A percentile compares a stretch with the other conserved stretches of the same genome.
Evolutionary conservation across 2,113 vertebrate genomes (phyloP).

Genomic region (Phycodurus eques): DNA sequence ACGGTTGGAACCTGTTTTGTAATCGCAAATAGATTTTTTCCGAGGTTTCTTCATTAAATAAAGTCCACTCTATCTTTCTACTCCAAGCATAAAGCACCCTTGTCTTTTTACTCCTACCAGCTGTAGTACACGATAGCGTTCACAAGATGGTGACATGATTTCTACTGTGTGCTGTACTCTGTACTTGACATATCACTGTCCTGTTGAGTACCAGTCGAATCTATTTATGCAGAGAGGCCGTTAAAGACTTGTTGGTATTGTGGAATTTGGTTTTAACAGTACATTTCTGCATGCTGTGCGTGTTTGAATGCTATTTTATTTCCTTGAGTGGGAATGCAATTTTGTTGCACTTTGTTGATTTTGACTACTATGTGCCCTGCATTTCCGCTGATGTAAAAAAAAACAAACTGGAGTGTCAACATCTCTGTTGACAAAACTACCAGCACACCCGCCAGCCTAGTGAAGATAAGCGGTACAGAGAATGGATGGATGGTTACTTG

Average conservation of each 20-base stretch:
- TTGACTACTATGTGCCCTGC: too few species aligned
- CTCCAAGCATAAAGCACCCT: constrained; percentile 51
- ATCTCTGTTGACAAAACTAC: too few species aligned
- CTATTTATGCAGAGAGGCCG: background rate
- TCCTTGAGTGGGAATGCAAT: background rate
- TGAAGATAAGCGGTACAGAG: too few species aligned
- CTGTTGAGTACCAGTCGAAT: background rate
- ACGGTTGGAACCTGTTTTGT: constrained; percentile 87
- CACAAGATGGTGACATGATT: constrained; percentile 32
- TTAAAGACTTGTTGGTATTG: background rate
- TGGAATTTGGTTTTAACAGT: background rate
- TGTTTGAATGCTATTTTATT: background rate
- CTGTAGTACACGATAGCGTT: constrained; percentile 16
- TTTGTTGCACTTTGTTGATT: too few species aligned
- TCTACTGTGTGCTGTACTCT: background rate
- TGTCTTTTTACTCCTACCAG: background rate
- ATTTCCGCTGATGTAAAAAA: too few species aligned
- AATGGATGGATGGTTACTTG: too few species aligned
- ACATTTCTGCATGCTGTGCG: background rate
- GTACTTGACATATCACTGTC: background rate
- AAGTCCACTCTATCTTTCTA: constrained; percentile 93
- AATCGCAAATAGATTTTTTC: constrained; percentile 78
- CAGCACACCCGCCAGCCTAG: too few species aligned
- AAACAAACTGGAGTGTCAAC: too few species aligned
- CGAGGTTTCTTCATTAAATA: constrained; percentile 88